Evolutionary conservation across 2,797 vertebrate genomes (phyloP), one percentile per base, ranked within the genome.

Genomic region (Notoglanidium macrostoma): DNA sequence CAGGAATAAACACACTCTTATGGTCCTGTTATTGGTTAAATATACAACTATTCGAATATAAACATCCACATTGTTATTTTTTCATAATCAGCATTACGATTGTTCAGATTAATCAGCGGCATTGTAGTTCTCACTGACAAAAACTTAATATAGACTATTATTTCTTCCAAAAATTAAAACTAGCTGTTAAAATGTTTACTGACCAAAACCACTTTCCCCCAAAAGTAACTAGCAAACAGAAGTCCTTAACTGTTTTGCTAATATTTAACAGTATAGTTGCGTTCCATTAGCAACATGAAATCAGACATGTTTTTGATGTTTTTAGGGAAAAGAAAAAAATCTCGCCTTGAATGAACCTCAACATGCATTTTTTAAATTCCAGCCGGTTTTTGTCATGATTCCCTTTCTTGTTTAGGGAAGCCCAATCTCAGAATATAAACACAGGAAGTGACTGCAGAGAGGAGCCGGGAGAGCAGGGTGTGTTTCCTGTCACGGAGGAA

Each of bases 401-500:
- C 67, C 65, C 65, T 73, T 86, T 83, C 70, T 76, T 77, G 84
- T 78, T 87, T 76, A 87, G 79, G 76, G 79, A 88, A 86, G 14
- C 61, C 84, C 61, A 65, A 77, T 44, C 79, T 57, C 51, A 59
- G 84, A 57, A 35, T 74, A 68, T 83, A 86, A 85, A 88, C 72
- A 87, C 65, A 87, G 82, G 84, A 89, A 82, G 72, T 87, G 81
- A 85, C 61, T 63, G 77, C 35, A 84, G 89, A 70, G 51, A 88
- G 82, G 26, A 57, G 79, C 86, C 35, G 11, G 51, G 54, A 80
- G 54, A 85, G 54, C 54, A 40, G 79, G 70, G 54, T 85, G 77
- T 2, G 73, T 84, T 91, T 91, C 91, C 90, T 91, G 73, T 80
- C 72, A 72, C 44, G 59, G 80, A 92, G 88, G 90, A 91, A 90